Percentiles rank a stretch among this genome's conserved stretches.
These are phyloP conservation scores for Pandemis corylana DNA, from an alignment of 2,888 invertebrate species.

Conservation along the genomic window DNA sequence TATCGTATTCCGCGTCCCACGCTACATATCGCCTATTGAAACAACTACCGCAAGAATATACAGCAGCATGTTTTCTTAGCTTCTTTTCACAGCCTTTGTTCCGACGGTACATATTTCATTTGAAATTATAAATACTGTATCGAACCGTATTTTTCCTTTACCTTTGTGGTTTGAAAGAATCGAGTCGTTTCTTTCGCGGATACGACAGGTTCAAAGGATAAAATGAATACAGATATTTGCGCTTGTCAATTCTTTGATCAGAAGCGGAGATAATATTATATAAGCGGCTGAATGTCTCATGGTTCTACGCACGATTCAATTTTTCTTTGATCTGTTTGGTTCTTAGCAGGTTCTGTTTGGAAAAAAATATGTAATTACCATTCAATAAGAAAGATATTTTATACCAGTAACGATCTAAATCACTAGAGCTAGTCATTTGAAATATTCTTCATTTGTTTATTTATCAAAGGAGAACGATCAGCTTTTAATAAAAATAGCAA, in stretches of 20 bases:
- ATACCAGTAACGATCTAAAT: too few species aligned
- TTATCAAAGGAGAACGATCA: too few species aligned
- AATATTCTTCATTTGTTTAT: too few species aligned
- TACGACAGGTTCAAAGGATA: slow-evolving; percentile 26
- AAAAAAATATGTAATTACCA: too few species aligned
- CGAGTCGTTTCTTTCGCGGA: slow-evolving; percentile 13
- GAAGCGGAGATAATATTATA: slow-evolving; percentile 10
- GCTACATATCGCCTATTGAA: slow-evolving; percentile 12
- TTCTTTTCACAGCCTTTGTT: neutral
- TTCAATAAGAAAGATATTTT: too few species aligned
- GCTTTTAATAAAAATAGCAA: too few species aligned
- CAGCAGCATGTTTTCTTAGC: neutral
- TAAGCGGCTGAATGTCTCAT: neutral
- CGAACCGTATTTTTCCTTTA: neutral
- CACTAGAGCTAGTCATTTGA: too few species aligned
- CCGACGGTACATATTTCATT: slow-evolving; percentile 8
- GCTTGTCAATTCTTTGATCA: slow-evolving; percentile 26
- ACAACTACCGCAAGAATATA: neutral
- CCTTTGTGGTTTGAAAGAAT: slow-evolving; percentile 21
- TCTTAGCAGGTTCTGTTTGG: neutral
- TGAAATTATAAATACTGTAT: neutral
- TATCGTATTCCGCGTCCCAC: neutral
- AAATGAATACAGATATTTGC: slow-evolving; percentile 14
- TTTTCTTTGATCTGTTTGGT: neutral
- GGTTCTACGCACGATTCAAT: neutral